Evolutionary conservation across 2,113 vertebrate species (phyloP), one percentile per base, ranked within the genome.

Genomic region (Alectura lathami): DNA sequence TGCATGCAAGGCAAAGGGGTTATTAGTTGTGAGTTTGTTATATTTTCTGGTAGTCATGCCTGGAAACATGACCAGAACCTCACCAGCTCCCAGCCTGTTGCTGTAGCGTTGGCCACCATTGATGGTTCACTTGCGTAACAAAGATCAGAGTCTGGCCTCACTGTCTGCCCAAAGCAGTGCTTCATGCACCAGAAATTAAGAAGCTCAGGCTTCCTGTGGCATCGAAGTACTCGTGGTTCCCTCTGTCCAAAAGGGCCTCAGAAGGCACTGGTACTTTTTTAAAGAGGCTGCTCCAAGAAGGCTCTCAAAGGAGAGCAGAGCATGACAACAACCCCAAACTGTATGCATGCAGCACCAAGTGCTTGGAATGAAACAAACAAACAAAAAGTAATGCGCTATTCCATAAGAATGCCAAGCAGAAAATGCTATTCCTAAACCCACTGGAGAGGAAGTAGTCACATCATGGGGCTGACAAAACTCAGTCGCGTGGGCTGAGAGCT

Each of bases 221-320:
- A 57, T 13, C 38, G 74, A 82, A 59, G 30, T 30, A 11, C 8
- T 43, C 3, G 0, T 29, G 9, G 17, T 72, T 88, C 42, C 10
- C 30, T 17, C 36, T 47, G 13, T 24, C 56, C 1, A 0, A 27
- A 70, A 15, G 10, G 66, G 26, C 45, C 22, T 57, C 0, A 2
- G 29, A 20, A 24, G 38, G 8, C n/a, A 23, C 30, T 1, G 1
- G 9, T 42, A 7, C 24, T 18, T 45, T 51, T 74, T 29, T 32
- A 75, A 83, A 85, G 32, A 42, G 15, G 53, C 62, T 56, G 53
- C 38, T 53, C 51, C 9, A 27, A 53, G 51, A 17, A 53, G 51
- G 51, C 51, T 53, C 51, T 53, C 51, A 17, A 27, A 29, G 51
- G 51, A 53, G 27, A 30, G 51, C 51, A 23, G 51, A 83, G 45